A percentile compares a stretch with the other conserved stretches of the same genome.
These are phyloP conservation scores for Strix occidentalis DNA, from an alignment of 2,797 vertebrate genomes.

Conservation along the genomic window DNA sequence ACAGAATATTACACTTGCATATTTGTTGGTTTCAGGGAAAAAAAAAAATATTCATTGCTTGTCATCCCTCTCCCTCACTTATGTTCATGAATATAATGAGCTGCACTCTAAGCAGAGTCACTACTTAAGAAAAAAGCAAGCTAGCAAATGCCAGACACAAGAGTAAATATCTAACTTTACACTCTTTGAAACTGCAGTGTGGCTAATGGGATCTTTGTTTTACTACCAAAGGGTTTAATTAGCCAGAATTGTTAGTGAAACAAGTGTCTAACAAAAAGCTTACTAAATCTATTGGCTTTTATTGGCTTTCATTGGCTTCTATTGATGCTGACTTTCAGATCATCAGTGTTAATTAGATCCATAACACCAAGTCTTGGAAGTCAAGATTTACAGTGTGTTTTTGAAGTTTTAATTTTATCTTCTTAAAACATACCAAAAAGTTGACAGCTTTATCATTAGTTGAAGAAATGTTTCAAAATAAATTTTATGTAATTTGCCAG, in stretches of 20 bases:
- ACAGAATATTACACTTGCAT: not conserved
- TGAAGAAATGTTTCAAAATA: conserved; percentile 17
- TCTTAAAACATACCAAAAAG: not conserved
- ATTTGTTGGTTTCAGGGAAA: not conserved
- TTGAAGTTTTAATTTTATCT: not conserved
- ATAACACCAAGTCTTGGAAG: not conserved
- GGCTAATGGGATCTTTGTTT: conserved; percentile 34
- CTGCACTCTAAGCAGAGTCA: conserved; percentile 10
- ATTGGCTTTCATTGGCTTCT: not conserved
- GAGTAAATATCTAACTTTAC: conserved; percentile 21
- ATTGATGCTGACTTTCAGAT: not conserved
- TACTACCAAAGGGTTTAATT: conserved; percentile 57
- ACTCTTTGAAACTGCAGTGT: conserved; percentile 35
- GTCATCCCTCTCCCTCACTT: not conserved
- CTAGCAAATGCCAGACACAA: conserved; percentile 11
- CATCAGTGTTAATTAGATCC: not conserved
- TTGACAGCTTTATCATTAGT: not conserved
- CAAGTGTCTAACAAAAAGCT: not conserved
- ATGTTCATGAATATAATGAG: not conserved
- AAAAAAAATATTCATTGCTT: not conserved
- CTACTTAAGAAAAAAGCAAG: conserved; percentile 30
- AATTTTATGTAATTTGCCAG: conserved; percentile 55
- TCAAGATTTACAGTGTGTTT: not conserved
- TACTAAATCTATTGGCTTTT: not conserved
- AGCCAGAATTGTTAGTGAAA: conserved; percentile 21